phyloP scores from a whole-genome alignment of 1,140 invertebrate genomes.

The Leguminivora glycinivorella region DNA sequence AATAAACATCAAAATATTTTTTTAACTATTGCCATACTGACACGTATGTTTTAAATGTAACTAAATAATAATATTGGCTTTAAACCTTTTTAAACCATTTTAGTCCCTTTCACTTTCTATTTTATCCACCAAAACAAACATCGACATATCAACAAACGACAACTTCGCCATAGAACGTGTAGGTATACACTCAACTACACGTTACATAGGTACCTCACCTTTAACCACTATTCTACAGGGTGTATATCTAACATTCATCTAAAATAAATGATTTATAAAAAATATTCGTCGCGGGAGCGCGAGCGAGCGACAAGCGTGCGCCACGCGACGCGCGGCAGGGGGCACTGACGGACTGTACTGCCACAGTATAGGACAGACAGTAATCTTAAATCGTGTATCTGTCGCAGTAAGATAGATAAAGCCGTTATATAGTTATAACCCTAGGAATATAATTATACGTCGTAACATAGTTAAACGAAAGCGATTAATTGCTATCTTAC shows the following conservation, averaged over 20 bases:
- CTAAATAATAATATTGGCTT: too few relatives aligned
- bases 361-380: background rate
- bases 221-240: slow-evolving; percentile 25
- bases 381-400: background rate
- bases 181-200: too few relatives aligned
- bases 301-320: slow-evolving; percentile 2
- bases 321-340: background rate
- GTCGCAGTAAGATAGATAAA: too few relatives aligned
- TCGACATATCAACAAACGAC: background rate
- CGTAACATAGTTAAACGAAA: too few relatives aligned
- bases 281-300: slow-evolving; percentile 15
- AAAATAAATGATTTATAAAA: slow-evolving; percentile 35
- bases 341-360: slow-evolving; percentile 6
- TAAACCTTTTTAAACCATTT: too few relatives aligned
- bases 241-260: slow-evolving; percentile 31
- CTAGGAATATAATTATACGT: too few relatives aligned
- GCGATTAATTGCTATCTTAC: too few relatives aligned
- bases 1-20: too few relatives aligned
- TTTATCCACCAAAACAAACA: background rate
- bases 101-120: background rate
- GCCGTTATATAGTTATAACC: too few relatives aligned
- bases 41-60: too few relatives aligned
- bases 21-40: too few relatives aligned
- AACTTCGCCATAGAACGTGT: background rate
- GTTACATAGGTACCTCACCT: background rate